These are phyloP conservation scores for Pollenia angustigena DNA, from an alignment of 2,888 invertebrate species.

Conservation along the genomic window DNA sequence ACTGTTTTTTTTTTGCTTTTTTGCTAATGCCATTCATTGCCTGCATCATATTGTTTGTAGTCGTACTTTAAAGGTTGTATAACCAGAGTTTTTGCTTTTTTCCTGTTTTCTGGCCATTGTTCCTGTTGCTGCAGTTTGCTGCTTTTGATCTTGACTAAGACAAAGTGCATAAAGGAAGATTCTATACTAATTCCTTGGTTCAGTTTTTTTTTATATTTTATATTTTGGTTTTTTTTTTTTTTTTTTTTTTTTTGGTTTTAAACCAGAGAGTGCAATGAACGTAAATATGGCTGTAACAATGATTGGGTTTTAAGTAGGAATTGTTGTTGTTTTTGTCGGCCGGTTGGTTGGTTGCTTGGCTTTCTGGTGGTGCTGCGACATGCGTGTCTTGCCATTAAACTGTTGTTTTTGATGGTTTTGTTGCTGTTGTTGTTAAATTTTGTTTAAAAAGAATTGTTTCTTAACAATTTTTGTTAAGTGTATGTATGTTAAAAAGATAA, in stretches of 20 bases:
- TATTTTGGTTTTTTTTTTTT: too few relatives aligned
- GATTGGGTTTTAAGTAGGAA: slow-evolving; percentile 59
- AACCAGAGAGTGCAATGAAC: slow-evolving; percentile 74
- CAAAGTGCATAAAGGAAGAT: slow-evolving; percentile 57
- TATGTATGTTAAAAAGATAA: slow-evolving; percentile 66
- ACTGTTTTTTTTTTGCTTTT: slow-evolving; percentile 30
- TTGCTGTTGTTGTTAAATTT: slow-evolving; percentile 14
- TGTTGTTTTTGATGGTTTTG: slow-evolving; percentile 19
- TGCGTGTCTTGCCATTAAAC: slow-evolving; percentile 67
- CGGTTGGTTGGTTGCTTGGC: slow-evolving; percentile 14
- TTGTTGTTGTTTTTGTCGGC: slow-evolving; percentile 41
- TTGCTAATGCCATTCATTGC: neutral
- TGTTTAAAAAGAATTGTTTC: slow-evolving; percentile 40
- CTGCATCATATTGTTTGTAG: slow-evolving; percentile 13
- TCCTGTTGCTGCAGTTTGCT: slow-evolving; percentile 49
- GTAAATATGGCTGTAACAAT: slow-evolving; percentile 59
- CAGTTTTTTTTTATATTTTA: slow-evolving; percentile 8
- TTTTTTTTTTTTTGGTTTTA: neutral
- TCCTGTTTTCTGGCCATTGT: slow-evolving; percentile 27
- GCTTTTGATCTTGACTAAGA: slow-evolving; percentile 47
- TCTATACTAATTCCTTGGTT: slow-evolving; percentile 61
- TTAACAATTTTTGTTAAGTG: slow-evolving; percentile 51
- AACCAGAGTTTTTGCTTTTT: slow-evolving; percentile 57
- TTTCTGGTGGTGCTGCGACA: slow-evolving; percentile 47
- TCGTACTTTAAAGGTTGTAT: slow-evolving; percentile 57